A percentile compares a stretch with the other conserved stretches of the same genome.
Evolutionary conservation across 2,113 vertebrate genomes (phyloP).

Genomic region (Gymnocephalus cernua): DNA sequence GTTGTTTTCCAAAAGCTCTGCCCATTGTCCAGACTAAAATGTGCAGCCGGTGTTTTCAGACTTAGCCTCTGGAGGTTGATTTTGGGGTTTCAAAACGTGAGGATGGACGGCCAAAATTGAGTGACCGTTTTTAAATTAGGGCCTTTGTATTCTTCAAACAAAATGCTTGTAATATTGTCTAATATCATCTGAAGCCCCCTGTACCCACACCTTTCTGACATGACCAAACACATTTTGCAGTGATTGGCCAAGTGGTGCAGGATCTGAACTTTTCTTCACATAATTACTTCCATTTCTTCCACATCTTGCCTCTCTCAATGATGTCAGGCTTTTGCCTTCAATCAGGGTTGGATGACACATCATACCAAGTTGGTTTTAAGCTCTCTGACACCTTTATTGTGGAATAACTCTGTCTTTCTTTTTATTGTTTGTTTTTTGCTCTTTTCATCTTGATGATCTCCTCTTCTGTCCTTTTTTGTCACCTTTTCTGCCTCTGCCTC

Average conservation of each 20-base stretch:
- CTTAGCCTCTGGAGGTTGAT: background rate
- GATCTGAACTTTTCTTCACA: background rate
- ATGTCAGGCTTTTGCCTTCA: background rate
- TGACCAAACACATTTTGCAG: background rate
- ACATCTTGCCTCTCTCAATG: background rate
- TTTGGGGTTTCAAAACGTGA: background rate
- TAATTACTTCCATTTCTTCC: background rate
- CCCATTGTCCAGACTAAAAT: background rate
- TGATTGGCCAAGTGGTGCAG: background rate
- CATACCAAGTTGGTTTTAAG: background rate
- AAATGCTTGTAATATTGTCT: slow-evolving; percentile 5
- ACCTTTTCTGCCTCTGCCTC: background rate
- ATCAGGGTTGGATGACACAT: background rate
- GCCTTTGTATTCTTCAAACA: background rate
- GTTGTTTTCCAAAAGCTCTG: background rate
- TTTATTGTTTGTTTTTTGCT: background rate
- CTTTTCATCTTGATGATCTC: slow-evolving; percentile 5
- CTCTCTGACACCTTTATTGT: too few species aligned
- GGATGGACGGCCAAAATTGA: background rate
- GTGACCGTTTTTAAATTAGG: background rate
- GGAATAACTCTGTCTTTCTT: too few species aligned
- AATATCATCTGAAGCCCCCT: background rate
- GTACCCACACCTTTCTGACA: background rate
- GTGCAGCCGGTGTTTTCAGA: background rate
- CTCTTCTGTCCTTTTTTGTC: background rate